Percentiles rank a stretch among this genome's conserved stretches.
Evolutionary conservation across 2,797 vertebrate genomes (phyloP).

Genomic region (Phalanger gymnotis): DNA sequence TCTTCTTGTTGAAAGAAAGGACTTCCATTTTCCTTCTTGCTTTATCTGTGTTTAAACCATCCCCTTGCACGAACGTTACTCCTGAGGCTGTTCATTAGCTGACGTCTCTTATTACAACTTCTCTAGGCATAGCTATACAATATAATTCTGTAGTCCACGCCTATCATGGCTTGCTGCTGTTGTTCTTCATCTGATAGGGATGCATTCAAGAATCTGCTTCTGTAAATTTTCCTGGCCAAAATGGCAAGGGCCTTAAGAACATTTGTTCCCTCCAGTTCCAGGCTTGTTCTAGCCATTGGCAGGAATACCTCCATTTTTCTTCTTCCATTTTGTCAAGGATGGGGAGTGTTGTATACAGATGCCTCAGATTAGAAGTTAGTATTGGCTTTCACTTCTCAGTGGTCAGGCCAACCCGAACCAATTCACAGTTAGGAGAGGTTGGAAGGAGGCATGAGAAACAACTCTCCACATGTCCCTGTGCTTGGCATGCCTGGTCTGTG

Average conservation of each 20-base stretch:
- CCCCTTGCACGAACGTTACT: fast-evolving
- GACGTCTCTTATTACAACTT: conserved; percentile 5
- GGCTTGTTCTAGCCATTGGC: neutral
- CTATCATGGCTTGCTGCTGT: neutral
- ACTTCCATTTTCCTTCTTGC: neutral
- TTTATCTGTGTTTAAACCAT: neutral
- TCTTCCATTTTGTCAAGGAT: conserved; percentile 7
- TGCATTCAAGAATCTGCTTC: neutral
- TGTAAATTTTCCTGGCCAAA: fast-evolving
- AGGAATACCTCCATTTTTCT: neutral
- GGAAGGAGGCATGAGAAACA: conserved; percentile 73
- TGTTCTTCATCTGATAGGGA: neutral
- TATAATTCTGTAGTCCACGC: neutral
- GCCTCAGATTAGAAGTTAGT: neutral
- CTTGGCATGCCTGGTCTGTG: neutral
- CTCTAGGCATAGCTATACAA: neutral
- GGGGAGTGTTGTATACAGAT: neutral
- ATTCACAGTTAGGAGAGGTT: neutral
- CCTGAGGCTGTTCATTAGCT: neutral
- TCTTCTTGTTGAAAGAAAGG: conserved; percentile 58
- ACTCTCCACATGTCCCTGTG: conserved; percentile 50
- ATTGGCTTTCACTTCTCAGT: conserved; percentile 13
- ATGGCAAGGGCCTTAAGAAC: neutral
- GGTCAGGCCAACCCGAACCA: conserved; percentile 35
- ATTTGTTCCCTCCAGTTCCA: fast-evolving